Base-by-base conservation (phyloP, 1,140 invertebrate species). In the Procambarus clarkii region DNA sequence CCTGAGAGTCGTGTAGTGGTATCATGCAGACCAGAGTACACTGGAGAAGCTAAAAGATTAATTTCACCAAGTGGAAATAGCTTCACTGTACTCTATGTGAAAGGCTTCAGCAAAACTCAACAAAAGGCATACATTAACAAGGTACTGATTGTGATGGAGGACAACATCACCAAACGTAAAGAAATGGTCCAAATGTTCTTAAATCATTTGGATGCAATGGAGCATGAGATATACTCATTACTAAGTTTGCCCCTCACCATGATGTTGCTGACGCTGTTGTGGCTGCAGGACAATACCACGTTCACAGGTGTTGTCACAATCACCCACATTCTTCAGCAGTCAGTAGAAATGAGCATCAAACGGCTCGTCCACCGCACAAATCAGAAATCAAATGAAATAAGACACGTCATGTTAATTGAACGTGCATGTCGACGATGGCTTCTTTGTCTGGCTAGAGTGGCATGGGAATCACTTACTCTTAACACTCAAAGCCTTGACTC, bases 21-120 rank as follows among this genome's bases (percentile, higher is more conserved):
- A 81, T 58, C 79, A 2, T 81, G 79, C 21, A 54, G 79, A n/a
- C 79, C 79, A 15, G 79, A 81, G 34, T 81, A 21, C 45, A 81
- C 79, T 58, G 48, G 58, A 11, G 48, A 54, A 24, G 79, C 79
- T 21, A 81, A 81, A 34, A 54, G 45, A 1, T 1, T 54, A 24
- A 58, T 81, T 50, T 81, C 79, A 50, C 9, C 48, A 13, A 50
- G 9, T 18, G 46, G 79, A 3, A 81, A 81, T 2, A 45, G 24
- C 4, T 11, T 58, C 13, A 24, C 9, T 81, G 54, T 81, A 11
- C 58, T 81, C 13, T 54, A 54, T n/a, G 48, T 58, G 24, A 81
- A 81, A 54, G 79, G 79, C 13, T 81, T 81, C 24, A n/a, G 18
- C 24, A 24, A 21, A 21, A 54, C 48, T n/a, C 79, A 81, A 45